These are phyloP conservation scores for Paraescarpia echinospica DNA, from an alignment of 1,140 invertebrate species.

Conservation along the genomic window DNA sequence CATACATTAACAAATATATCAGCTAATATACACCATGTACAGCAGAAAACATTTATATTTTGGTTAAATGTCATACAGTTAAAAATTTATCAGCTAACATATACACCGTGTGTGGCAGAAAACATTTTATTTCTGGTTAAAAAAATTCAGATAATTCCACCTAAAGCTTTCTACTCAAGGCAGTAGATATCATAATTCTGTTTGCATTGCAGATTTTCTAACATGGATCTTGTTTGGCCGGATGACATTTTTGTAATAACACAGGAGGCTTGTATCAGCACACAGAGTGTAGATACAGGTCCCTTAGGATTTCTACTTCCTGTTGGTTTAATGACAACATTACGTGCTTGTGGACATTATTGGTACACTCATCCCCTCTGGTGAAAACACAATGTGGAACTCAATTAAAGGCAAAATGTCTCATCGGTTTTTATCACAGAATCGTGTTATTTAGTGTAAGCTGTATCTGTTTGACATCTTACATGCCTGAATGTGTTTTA, in stretches of 20 bases:
- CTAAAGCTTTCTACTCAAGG: too few relatives aligned
- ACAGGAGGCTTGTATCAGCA: neutral
- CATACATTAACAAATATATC: too few relatives aligned
- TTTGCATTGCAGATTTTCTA: neutral
- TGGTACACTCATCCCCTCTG: neutral
- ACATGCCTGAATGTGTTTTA: neutral
- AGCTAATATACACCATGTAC: too few relatives aligned
- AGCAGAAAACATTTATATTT: too few relatives aligned
- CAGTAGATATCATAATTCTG: neutral
- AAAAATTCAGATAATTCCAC: too few relatives aligned
- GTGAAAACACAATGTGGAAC: neutral
- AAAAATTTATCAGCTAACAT: too few relatives aligned
- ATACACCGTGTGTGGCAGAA: too few relatives aligned
- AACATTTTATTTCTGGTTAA: too few relatives aligned
- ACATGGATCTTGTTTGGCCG: neutral
- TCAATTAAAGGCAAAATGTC: neutral
- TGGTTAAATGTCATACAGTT: too few relatives aligned
- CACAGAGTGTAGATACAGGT: neutral
- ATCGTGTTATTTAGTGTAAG: neutral
- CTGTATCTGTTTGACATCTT: neutral
- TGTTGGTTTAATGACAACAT: neutral
- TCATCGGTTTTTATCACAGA: neutral
- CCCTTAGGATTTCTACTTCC: neutral
- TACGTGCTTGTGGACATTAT: neutral
- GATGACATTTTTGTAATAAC: neutral